A percentile compares a stretch with the other conserved stretches of the same genome.
phyloP scores from a whole-genome alignment of 2,797 vertebrate species.

The Furcifer pardalis region DNA sequence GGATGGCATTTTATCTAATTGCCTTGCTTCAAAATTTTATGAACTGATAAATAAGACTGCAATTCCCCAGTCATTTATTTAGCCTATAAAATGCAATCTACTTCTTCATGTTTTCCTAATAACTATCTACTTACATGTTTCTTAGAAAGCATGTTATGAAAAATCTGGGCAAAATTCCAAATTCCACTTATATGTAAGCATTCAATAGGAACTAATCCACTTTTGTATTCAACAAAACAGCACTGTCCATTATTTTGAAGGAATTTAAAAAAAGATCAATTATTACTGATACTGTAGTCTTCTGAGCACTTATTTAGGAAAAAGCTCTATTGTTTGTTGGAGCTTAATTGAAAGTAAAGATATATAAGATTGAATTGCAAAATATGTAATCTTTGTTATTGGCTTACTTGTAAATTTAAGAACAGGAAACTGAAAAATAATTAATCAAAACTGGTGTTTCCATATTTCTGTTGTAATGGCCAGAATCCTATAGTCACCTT shows the following conservation, averaged over 20 bases:
- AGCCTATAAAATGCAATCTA: not conserved
- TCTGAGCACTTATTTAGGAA: not conserved
- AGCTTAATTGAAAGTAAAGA: not conserved
- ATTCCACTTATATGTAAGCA: not conserved
- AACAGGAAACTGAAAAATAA: not conserved
- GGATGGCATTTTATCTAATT: slow-evolving; percentile 1
- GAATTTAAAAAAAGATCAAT: not conserved
- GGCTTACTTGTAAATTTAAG: slow-evolving; percentile 4
- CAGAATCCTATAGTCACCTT: no score
- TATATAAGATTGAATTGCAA: not conserved
- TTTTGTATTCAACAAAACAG: not conserved
- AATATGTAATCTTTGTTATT: not conserved
- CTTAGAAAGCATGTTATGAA: slow-evolving; percentile 11
- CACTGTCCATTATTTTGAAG: not conserved
- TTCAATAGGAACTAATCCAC: slow-evolving; percentile 19
- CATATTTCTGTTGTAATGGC: slow-evolving; percentile 8
- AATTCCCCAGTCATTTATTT: not conserved
- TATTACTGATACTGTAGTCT: not conserved
- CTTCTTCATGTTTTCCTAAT: slow-evolving; percentile 2
- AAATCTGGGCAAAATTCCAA: not conserved
- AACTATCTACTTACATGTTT: not conserved
- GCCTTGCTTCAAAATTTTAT: slow-evolving; percentile 25
- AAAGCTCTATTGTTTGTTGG: not conserved
- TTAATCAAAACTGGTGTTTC: not conserved
- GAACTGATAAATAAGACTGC: not conserved